Conservation (phyloP, 2,113 vertebrate genomes). For the Toxotes chatareus region DNA sequence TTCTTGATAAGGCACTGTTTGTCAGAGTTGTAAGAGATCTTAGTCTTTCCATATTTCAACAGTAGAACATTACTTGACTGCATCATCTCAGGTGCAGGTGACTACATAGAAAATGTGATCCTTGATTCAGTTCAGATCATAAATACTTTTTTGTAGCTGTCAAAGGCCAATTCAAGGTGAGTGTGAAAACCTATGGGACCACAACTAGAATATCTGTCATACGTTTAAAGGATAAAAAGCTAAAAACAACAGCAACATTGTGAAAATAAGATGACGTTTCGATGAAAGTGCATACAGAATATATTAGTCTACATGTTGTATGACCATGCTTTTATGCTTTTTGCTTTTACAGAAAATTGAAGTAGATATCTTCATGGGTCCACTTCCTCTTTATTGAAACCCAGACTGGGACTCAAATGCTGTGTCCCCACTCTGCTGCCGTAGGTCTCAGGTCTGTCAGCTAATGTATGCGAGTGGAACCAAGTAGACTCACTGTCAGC, state of each 20-base stretch:
- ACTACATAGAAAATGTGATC: neutral
- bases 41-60: slow-evolving; percentile 44
- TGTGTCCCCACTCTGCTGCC: neutral
- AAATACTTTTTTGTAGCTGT: neutral
- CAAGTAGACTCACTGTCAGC: neutral
- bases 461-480: neutral
- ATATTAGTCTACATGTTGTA: neutral
- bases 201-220: neutral
- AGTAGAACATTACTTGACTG: slow-evolving; percentile 17
- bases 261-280: neutral
- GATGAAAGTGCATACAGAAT: neutral
- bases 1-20: slow-evolving; percentile 70
- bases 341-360: too few species aligned
- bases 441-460: neutral
- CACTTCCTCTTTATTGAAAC: neutral
- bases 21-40: slow-evolving; percentile 63
- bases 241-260: neutral
- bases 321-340: neutral
- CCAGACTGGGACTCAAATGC: neutral
- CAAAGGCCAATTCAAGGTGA: neutral
- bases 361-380: neutral
- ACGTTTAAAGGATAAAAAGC: neutral
- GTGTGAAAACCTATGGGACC: neutral
- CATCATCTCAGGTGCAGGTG: neutral
- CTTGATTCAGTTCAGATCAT: neutral